Base-by-base conservation (phyloP, 2,888 invertebrate genomes). In the Agrotis clavis region DNA sequence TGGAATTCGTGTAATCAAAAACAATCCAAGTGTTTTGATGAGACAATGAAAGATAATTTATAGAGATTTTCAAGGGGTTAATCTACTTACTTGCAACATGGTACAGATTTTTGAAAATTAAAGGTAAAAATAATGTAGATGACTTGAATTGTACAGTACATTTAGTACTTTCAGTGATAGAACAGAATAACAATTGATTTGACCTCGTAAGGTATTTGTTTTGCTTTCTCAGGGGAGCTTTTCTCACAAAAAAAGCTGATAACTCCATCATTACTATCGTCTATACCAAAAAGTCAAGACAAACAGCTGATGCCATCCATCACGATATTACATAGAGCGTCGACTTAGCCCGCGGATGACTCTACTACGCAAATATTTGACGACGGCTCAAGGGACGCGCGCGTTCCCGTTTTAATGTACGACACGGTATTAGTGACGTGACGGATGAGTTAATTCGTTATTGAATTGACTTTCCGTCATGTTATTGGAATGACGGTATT, bases 361-460 rank as follows among this genome's bases (percentile, higher is more conserved):
- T 94, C 94, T 92, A 86, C 91, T 90, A 89, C 87, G 90, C 93
- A 93, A 95, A 95, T 94, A 94, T 95, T 95, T 94, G 94, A 84
- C 78, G 85, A 89, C 90, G 90, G 89, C 91, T 91, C 92, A 89
- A 82, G 68, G 67, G 67, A 81, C 60, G 64, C n/a, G 70, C 59
- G 68, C 75, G 79, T 72, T 35, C 83, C 79, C 94, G 75, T 81
- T 92, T 85, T 84, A 67, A 0, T 2, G 4, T 19, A 83, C 84
- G 86, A 45, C 19, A 87, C 84, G 85, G 21, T 71, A 35, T 51
- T 62, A 19, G 41, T n/a, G 9, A 50, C 19, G 7, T 14, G 7
- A 25, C 4, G 14, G 4, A 11, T n/a, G 14, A 1, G 1, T 14
- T 2, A 21, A 47, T 21, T 35, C 7, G 14, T 48, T 47, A 35